A percentile compares a stretch with the other conserved stretches of the same genome.
Evolutionary conservation across 2,888 invertebrate genomes (phyloP).

Genomic region (Amphipoea oculea): DNA sequence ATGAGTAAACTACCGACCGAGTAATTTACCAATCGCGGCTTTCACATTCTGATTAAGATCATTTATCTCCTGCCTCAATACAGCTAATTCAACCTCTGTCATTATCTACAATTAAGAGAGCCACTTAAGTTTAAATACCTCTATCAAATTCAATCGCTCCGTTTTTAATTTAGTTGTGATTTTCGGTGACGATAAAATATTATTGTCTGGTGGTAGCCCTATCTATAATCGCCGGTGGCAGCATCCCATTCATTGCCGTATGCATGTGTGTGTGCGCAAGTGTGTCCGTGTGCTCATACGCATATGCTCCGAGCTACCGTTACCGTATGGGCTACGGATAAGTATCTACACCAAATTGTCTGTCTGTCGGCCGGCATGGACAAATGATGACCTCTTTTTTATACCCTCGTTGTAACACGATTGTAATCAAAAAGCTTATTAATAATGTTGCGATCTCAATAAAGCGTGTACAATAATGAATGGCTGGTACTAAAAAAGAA

Average conservation of each 20-base stretch:
- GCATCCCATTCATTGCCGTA: slow-evolving; percentile 84
- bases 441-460: slow-evolving; percentile 76
- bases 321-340: slow-evolving; percentile 76
- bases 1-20: slow-evolving; percentile 62
- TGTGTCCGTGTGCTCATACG: slow-evolving; percentile 65
- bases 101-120: slow-evolving; percentile 59
- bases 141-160: slow-evolving; percentile 65
- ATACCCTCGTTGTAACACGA: slow-evolving; percentile 73
- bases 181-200: slow-evolving; percentile 65
- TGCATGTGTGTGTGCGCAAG: slow-evolving; percentile 67
- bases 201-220: slow-evolving; percentile 77
- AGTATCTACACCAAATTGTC: slow-evolving; percentile 78
- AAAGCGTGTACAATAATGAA: slow-evolving; percentile 72
- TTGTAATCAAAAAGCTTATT: slow-evolving; percentile 78
- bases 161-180: slow-evolving; percentile 67
- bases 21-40: slow-evolving; percentile 69
- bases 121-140: slow-evolving; percentile 60
- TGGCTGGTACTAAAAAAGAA: slow-evolving; percentile 67
- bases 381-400: slow-evolving; percentile 80
- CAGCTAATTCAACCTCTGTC: slow-evolving; percentile 62
- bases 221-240: slow-evolving; percentile 78
- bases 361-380: slow-evolving; percentile 74
- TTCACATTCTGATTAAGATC: slow-evolving; percentile 73
- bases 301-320: slow-evolving; percentile 78
- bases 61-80: slow-evolving; percentile 66